These are phyloP conservation scores for Hipparchia semele DNA, from an alignment of 2,888 invertebrate genomes.

Conservation along the genomic window DNA sequence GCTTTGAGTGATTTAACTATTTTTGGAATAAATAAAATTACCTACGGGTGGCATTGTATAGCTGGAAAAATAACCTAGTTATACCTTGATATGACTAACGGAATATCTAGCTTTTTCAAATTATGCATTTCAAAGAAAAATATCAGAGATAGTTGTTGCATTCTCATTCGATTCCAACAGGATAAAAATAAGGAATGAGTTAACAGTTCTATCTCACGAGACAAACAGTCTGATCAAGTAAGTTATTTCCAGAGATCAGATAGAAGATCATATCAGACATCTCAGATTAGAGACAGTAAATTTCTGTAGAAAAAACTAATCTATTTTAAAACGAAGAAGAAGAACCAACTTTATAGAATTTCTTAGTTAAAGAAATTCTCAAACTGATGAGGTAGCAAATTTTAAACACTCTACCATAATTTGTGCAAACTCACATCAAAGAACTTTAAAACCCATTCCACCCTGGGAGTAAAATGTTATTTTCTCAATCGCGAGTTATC, in stretches of 20 bases:
- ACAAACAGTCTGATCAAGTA: background rate
- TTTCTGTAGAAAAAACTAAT: no score
- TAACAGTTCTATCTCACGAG: background rate
- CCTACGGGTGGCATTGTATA: no score
- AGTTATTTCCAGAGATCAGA: no score
- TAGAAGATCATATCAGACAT: no score
- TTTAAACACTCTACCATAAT: background rate
- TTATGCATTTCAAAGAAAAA: no score
- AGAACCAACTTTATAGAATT: background rate
- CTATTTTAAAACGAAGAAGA: background rate
- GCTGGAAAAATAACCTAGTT: no score
- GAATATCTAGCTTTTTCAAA: no score
- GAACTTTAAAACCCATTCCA: background rate
- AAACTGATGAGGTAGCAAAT: background rate
- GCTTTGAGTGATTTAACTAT: no score
- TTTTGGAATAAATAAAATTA: no score
- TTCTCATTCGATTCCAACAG: background rate
- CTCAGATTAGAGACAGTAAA: no score
- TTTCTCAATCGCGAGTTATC: background rate
- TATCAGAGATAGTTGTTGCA: background rate
- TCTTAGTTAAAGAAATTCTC: background rate
- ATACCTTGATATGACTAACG: no score
- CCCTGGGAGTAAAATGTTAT: no score
- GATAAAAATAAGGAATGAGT: background rate
- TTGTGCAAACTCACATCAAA: background rate